Evolutionary conservation across 2,888 invertebrate species (phyloP).

Genomic region (Geophilus truncorum): DNA sequence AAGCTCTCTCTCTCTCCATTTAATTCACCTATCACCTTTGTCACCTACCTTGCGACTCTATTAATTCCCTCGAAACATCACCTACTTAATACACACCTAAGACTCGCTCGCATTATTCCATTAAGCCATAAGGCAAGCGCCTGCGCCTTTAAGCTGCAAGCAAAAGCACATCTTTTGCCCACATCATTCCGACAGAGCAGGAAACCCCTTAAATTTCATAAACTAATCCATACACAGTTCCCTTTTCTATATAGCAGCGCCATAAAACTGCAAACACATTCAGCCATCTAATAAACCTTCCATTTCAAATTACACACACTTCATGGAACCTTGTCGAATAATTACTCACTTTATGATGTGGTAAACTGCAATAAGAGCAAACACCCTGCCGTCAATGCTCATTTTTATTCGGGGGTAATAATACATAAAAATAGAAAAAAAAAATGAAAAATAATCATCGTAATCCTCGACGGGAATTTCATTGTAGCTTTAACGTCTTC

Average conservation of each 20-base stretch:
- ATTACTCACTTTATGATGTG: slow-evolving; percentile 4
- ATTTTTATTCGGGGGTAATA: not conserved
- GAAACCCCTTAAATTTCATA: slow-evolving; percentile 1
- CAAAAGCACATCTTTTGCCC: not conserved
- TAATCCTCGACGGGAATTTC: not conserved
- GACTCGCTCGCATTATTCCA: not conserved
- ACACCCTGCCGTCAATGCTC: not conserved
- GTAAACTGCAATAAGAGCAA: not conserved
- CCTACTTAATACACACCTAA: not conserved
- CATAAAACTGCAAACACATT: slow-evolving; percentile 1
- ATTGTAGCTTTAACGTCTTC: not conserved
- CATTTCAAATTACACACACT: not conserved
- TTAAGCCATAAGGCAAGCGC: not conserved
- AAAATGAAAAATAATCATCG: not conserved
- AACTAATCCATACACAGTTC: not conserved
- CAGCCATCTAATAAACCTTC: not conserved
- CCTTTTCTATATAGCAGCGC: not conserved
- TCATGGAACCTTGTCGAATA: not conserved
- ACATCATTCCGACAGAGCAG: not conserved
- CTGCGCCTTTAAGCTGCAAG: not conserved
- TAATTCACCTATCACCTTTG: not conserved
- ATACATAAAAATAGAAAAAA: no score
- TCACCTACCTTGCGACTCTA: not conserved
- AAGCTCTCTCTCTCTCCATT: no score
- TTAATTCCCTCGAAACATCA: not conserved